Conservation (phyloP, 2,888 invertebrate genomes). For the Adelphocoris suturalis region DNA sequence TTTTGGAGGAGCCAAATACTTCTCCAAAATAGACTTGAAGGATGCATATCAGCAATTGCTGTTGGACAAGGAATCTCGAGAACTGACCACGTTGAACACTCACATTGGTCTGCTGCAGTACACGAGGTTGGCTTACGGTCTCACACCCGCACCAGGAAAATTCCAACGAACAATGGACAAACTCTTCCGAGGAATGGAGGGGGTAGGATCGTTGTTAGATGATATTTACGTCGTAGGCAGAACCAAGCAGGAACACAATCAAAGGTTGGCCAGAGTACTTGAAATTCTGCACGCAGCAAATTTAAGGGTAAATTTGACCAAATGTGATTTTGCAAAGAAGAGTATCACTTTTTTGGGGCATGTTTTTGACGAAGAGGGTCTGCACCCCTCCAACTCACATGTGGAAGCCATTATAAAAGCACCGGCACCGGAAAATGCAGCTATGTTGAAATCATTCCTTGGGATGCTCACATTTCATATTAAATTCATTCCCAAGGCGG, state of each 20-base stretch:
- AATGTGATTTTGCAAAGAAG: slow-evolving; percentile 60
- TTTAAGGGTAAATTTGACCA: slow-evolving; percentile 57
- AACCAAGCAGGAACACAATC: slow-evolving; percentile 30
- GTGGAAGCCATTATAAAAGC: slow-evolving; percentile 75
- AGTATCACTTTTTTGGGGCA: slow-evolving; percentile 69
- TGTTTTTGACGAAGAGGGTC: slow-evolving; percentile 52
- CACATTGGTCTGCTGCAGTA: slow-evolving; percentile 77
- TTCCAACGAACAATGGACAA: slow-evolving; percentile 66
- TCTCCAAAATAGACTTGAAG: slow-evolving; percentile 78
- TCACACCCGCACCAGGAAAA: slow-evolving; percentile 74
- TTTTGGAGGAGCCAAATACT: too few relatives aligned
- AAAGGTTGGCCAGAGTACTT: background rate
- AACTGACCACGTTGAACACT: slow-evolving; percentile 77
- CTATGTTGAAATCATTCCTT: slow-evolving; percentile 76
- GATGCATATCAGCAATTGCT: slow-evolving; percentile 78
- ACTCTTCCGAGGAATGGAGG: slow-evolving; percentile 24
- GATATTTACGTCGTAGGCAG: slow-evolving; percentile 62
- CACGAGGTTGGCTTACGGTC: slow-evolving; percentile 76
- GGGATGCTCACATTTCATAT: slow-evolving; percentile 77
- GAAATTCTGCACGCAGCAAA: slow-evolving; percentile 50
- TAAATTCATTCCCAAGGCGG: slow-evolving; percentile 76
- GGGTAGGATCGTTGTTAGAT: slow-evolving; percentile 60
- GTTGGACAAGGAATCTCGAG: slow-evolving; percentile 76
- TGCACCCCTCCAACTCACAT: slow-evolving; percentile 70
- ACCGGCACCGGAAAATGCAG: slow-evolving; percentile 74